phyloP scores from a whole-genome alignment of 2,113 vertebrate species.

The Nanorana parkeri region DNA sequence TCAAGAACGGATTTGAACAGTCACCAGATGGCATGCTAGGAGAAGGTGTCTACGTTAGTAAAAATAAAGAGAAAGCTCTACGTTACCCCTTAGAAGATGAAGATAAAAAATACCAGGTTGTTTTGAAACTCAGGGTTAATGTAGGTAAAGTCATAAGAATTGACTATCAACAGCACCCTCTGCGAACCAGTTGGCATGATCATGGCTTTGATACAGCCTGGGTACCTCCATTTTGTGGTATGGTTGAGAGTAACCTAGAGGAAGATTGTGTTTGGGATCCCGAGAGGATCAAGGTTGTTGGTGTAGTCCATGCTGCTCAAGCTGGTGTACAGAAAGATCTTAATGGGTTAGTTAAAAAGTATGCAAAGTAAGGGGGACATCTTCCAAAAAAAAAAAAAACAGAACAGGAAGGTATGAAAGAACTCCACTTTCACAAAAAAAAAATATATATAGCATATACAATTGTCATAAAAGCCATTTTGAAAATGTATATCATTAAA shows the following conservation, averaged over 20 bases:
- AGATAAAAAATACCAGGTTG: constrained; percentile 16
- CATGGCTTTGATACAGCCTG: constrained; percentile 36
- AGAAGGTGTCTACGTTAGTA: constrained; percentile 22
- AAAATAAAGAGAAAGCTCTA: neutral
- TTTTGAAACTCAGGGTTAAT: constrained; percentile 35
- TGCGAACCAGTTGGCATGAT: constrained; percentile 14
- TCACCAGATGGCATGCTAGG: constrained; percentile 22
- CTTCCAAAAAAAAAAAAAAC: no score
- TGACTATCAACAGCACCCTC: constrained; percentile 13
- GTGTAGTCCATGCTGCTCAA: neutral
- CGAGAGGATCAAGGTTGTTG: constrained; percentile 4
- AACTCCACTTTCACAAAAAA: no score
- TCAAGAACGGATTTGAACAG: neutral
- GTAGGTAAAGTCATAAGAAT: constrained; percentile 31
- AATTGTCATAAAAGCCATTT: no score
- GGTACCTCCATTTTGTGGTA: constrained; percentile 20
- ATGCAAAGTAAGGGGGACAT: no score
- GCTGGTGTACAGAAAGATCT: no score
- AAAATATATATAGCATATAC: no score
- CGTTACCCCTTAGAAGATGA: constrained; percentile 22
- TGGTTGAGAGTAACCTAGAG: neutral
- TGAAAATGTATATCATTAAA: no score
- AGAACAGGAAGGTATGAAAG: no score
- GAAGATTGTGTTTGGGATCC: neutral
- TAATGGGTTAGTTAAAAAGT: no score